A percentile compares a stretch with the other conserved stretches of the same genome.
Evolutionary conservation across 2,797 vertebrate genomes (phyloP).

Genomic region (Phrynocephalus forsythii): DNA sequence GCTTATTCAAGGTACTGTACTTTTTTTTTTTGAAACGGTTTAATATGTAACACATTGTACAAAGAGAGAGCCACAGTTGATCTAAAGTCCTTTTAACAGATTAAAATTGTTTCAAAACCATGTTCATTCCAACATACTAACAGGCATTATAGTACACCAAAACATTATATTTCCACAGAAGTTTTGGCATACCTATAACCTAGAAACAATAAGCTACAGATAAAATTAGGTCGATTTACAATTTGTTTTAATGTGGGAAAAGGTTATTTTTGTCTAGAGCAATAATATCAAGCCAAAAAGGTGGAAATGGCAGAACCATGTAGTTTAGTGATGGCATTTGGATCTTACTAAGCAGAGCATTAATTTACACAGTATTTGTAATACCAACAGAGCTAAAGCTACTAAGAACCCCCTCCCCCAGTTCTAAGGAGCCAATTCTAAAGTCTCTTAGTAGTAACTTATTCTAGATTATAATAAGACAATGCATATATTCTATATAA

Average conservation of each 20-base stretch:
- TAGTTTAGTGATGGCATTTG: not conserved
- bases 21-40: not conserved
- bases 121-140: too few species aligned
- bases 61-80: not conserved
- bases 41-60: not conserved
- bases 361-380: not conserved
- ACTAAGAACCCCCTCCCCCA: not conserved
- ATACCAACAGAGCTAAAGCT: not conserved
- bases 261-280: too few species aligned
- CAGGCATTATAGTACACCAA: not conserved
- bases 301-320: not conserved
- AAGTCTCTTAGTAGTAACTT: not conserved
- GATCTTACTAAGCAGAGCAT: not conserved
- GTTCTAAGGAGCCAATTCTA: slow-evolving; percentile 1
- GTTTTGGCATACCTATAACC: not conserved
- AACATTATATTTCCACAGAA: not conserved
- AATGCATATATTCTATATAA: not conserved
- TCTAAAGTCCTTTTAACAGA: not conserved
- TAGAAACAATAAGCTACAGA: not conserved
- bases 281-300: not conserved
- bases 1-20: not conserved
- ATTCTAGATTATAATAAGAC: not conserved
- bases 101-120: too few species aligned
- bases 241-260: not conserved
- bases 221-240: not conserved